Evolutionary conservation across 2,113 vertebrate species (phyloP), one percentile per base, ranked within the genome.

Genomic region (Semnornis frantzii): DNA sequence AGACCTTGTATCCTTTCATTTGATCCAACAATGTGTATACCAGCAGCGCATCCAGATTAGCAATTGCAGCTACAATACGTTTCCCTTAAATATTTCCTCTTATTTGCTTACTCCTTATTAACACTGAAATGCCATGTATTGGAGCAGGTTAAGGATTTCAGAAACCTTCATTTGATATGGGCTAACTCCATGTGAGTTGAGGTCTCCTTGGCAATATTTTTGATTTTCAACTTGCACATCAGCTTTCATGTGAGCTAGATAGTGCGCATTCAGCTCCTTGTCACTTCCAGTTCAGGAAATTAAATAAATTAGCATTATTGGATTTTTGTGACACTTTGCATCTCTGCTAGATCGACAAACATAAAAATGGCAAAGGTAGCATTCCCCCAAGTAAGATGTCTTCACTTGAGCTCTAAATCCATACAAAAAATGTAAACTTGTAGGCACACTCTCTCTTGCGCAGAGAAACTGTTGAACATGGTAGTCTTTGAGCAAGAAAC

Each of bases 241-340:
- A 87, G 65, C 79, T 95, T 92, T 92, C 65, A 64, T 65, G 87
- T 74, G 87, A 91, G 72, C 52, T 68, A 48, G 52, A 44, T 69
- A 60, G 68, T 14, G 0, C 79, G 81, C 62, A 58, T 77, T 87
- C 7, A 2, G 58, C 62, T 92, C 16, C 44, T 24, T 91, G 87
- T 91, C 62, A 89, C 85, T 91, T 94, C 79, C 87, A 92, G 69
- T 65, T 90, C 93, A 92, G 93, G 91, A 97, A 96, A 95, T 94
- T 91, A 95, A 94, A 95, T 87, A 80, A 95, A 95, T 94, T 87
- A 93, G n/a, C 85, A 85, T 95, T 93, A 96, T 62, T 90, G 85
- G 87, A 89, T 95, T 94, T 91, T 71, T 77, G 72, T 82, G 69
- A 62, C 69, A 57, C 74, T 94, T 90, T 60, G 79, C 39, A 71